Base-by-base conservation (phyloP, 2,113 vertebrate species). In the Gasterosteus nipponicus region DNA sequence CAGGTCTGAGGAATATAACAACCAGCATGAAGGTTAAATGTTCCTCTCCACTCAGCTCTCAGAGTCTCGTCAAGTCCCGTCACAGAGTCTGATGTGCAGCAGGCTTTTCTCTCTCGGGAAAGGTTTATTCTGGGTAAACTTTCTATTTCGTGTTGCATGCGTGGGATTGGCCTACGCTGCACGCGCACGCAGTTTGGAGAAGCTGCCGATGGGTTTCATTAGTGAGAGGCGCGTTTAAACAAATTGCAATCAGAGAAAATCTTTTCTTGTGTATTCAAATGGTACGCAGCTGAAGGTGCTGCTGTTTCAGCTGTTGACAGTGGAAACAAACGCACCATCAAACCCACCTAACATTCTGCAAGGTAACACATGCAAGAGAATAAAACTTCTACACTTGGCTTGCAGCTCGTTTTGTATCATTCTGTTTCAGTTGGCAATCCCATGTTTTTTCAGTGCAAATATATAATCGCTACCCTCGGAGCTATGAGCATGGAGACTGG, bases 61-160 rank as follows among this genome's bases (percentile, higher is more conserved):
- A 49, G 58, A 83, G 77, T 73, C 61, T 62, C 22, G 19, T 60
- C 26, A 33, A 80, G 79, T 83, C 73, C 73, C 35, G 31, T 80
- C 78, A 73, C 60, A 71, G 68, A 82, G 71, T 82, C 69, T 75
- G 73, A 80, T 82, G 56, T 38, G 19, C 0, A 82, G 83, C 70
- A 71, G 67, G 69, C 59, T 66, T 26, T 10, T 38, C 15, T 42
- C 35, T 70, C 54, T 19, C 31, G 9, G 31, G 29, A 74, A 73
- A 73, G 7, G 18, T 51, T 72, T 3, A 7, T 53, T 77, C 41
- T 67, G 67, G 49, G 54, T 41, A 56, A 74, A 73, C 47, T 70
- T 77, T 14, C 79, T 10, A 53, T 78, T 59, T 69, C 69, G 57
- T 82, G 80, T 85, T 89, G 83, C 81, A 85, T 78, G 22, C 39